A percentile compares a stretch with the other conserved stretches of the same genome.
phyloP scores from a whole-genome alignment of 2,888 invertebrate species.

The Cantharis rustica region DNA sequence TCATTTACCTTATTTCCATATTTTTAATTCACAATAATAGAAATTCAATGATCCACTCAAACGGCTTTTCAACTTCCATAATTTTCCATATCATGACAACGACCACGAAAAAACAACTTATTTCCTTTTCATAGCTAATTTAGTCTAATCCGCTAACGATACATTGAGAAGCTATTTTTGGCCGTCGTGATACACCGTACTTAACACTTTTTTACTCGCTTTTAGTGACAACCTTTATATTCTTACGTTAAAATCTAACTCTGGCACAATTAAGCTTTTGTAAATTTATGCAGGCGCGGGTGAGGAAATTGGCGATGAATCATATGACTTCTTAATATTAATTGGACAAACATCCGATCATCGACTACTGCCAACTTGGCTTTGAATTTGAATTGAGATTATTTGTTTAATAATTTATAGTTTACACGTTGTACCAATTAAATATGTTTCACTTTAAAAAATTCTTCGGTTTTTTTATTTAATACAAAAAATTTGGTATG shows the following conservation, averaged over 20 bases:
- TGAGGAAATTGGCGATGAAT: slow-evolving; percentile 8
- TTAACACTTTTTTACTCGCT: background rate
- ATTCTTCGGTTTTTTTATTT: background rate
- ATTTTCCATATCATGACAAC: background rate
- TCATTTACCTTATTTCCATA: slow-evolving; percentile 18
- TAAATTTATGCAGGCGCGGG: slow-evolving; percentile 14
- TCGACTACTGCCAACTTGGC: slow-evolving; percentile 20
- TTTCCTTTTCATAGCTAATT: background rate
- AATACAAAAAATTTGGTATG: background rate
- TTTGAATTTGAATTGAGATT: slow-evolving; percentile 10
- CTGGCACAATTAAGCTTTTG: background rate
- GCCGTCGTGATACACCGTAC: background rate
- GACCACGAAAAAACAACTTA: background rate
- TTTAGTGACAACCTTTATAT: background rate
- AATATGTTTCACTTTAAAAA: background rate
- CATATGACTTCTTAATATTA: slow-evolving; percentile 13
- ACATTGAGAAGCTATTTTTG: background rate
- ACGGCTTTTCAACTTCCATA: background rate
- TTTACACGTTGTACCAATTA: slow-evolving; percentile 14
- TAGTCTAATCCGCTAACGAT: background rate
- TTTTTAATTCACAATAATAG: background rate
- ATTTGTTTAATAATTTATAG: slow-evolving; percentile 18
- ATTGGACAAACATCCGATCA: slow-evolving; percentile 20
- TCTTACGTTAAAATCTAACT: background rate
- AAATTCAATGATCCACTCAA: background rate